Evolutionary conservation across 1,140 invertebrate species (phyloP), one percentile per base, ranked within the genome.

Genomic region (Galleria mellonella): DNA sequence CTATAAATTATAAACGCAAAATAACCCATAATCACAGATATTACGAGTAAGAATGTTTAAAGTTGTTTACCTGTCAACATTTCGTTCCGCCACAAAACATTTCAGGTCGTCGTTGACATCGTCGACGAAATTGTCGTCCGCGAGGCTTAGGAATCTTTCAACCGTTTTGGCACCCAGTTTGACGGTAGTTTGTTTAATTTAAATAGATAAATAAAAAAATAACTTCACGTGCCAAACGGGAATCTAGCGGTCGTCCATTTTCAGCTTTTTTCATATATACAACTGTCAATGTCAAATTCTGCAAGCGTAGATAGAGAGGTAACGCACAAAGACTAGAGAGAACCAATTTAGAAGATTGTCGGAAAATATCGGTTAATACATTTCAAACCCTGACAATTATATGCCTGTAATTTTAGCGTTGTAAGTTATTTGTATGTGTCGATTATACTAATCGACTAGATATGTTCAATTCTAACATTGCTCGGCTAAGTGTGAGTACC

Each of bases 161-260:
- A 83, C 69, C 47, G 75, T 83, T 83, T 83, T 86, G 79, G 84
- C 67, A 86, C 82, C 84, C 84, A 87, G 84, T 65, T 87, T 87
- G 83, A 68, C 74, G 77, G 53, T 55, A 44, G 61, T 51, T 65
- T 54, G 47, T 49, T 48, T 51, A 41, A 43, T 43, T 37, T 58
- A 48, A 56, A 51, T 55, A 52, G 64, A 76, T 58, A 53, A 72
- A 75, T 65, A 66, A 69, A 61, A 59, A 71, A 60, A 61, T 57
- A 65, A 59, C 43, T 55, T 71, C 72, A 72, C 72, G 61, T 73
- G 73, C 67, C 55, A 67, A 67, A 64, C 45, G 59, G 51, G 59
- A 70, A 74, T 60, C 55, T 76, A 79, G 68, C 61, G 53, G 62
- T 65, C 70, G 62, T 72, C 73, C 79, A 81, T 83, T 77, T 81